Evolutionary conservation across 2,888 invertebrate species (phyloP).

Genomic region (Lypha dubia): DNA sequence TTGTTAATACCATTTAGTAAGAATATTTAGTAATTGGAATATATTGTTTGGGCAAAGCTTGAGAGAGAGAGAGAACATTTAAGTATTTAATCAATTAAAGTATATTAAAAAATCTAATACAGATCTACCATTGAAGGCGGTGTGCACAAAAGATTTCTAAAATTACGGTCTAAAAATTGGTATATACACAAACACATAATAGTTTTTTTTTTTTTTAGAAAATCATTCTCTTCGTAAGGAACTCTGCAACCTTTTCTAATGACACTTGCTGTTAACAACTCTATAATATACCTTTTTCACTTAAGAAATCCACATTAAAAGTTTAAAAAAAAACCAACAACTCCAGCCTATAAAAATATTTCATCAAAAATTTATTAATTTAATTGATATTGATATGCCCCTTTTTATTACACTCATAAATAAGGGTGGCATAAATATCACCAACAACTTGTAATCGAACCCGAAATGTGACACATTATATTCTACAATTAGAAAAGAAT

Average conservation of each 20-base stretch:
- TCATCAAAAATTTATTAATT: neutral
- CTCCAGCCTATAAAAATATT: neutral
- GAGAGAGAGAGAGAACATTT: too few species aligned
- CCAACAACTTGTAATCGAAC: neutral
- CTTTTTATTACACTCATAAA: conserved; percentile 1
- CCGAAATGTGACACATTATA: conserved; percentile 51
- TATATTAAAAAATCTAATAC: neutral
- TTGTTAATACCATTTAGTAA: neutral
- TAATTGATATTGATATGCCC: neutral
- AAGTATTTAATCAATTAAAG: too few species aligned
- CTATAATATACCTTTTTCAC: neutral
- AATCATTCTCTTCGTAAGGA: neutral
- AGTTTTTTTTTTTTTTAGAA: too few species aligned
- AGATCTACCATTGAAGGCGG: too few species aligned
- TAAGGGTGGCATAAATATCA: conserved; percentile 16
- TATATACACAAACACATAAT: too few species aligned
- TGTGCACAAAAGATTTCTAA: too few species aligned
- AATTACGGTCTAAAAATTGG: too few species aligned
- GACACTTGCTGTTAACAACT: neutral
- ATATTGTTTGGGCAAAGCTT: neutral
- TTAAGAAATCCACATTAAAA: neutral
- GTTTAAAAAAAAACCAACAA: neutral
- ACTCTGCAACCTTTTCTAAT: neutral
- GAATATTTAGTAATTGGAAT: neutral
- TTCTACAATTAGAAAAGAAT: conserved; percentile 48